Evolutionary conservation across 2,797 vertebrate genomes (phyloP), one percentile per base, ranked within the genome.

Genomic region (Craterocephalus amniculus): DNA sequence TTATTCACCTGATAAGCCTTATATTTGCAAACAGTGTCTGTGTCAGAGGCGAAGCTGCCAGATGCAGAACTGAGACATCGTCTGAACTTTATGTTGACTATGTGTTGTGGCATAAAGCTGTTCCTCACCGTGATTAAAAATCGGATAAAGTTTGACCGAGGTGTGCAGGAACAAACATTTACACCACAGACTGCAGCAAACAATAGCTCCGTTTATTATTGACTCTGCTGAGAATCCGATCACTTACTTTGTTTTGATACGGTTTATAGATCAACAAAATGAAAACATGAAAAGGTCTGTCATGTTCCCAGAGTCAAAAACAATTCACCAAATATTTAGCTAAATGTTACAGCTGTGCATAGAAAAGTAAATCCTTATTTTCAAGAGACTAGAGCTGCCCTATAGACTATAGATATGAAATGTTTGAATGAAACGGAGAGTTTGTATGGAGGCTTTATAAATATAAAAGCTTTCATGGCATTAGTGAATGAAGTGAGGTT

Each of bases 41-140:
- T 26, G 12, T 13, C 49, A 24, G 4, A 62, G 29, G 43, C 24
- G 7, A 26, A 12, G 57, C 62, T 54, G 48, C 6, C 27, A 18
- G 58, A 74, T 49, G 58, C 38, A 29, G 13, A 22, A 14, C 40
- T 24, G 35, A 72, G 36, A 35, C 13, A 43, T 14, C 4, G 18
- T 35, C 34, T 31, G 29, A 31, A 6, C 29, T 31, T 55, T 35
- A 5, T 38, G 26, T 43, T 74, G 58, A 65, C 0, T 34, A 48
- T 20, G n/a, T 35, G 12, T 66, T 70, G 24, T 60, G 35, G 18
- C 36, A 67, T 49, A 38, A 54, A 60, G 14, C 4, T 12, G 12
- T 38, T 38, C 36, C 36, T 38, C 36, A 4, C 13, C 36, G 14
- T 14, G 36, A 14, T 38, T 38, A 38, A 38, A 38, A 38, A 38